Conservation (phyloP, 2,888 invertebrate genomes). For the Drosophila formosana region DNA sequence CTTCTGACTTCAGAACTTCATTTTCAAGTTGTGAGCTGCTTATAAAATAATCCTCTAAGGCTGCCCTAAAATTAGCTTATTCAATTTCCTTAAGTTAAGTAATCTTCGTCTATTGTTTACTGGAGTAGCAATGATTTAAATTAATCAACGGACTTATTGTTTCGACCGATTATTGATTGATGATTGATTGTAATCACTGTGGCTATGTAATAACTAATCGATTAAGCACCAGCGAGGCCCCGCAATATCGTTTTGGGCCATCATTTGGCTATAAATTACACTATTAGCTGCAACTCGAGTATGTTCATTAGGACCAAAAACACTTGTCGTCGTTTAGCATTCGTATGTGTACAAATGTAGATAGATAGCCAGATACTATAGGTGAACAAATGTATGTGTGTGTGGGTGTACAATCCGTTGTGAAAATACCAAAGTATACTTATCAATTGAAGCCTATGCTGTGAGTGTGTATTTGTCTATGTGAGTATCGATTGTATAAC, state of each 20-base stretch:
- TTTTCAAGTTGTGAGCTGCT: no score
- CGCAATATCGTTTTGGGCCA: constrained; percentile 13
- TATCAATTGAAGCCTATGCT: constrained; percentile 12
- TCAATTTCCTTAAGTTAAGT: not conserved
- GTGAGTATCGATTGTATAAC: constrained; percentile 63
- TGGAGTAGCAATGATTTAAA: not conserved
- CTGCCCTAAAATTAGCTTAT: not conserved
- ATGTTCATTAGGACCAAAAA: constrained; percentile 58
- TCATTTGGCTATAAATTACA: constrained; percentile 45
- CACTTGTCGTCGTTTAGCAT: constrained; percentile 67
- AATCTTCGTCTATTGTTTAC: not conserved
- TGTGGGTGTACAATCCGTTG: constrained; percentile 28
- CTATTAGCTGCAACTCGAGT: constrained; percentile 40
- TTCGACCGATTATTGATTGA: not conserved
- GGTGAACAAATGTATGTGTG: constrained; percentile 3
- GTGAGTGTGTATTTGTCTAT: constrained; percentile 28
- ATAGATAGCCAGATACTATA: not conserved
- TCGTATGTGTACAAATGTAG: constrained; percentile 6
- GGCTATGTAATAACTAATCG: constrained; percentile 21
- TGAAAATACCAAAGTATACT: constrained; percentile 24
- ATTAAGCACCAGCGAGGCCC: constrained; percentile 11
- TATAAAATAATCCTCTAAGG: no score
- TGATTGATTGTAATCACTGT: constrained; percentile 2
- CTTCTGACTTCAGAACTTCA: no score
- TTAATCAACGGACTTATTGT: not conserved